Evolutionary conservation across 2,797 vertebrate genomes (phyloP).

Genomic region (Cirrhinus mrigala): DNA sequence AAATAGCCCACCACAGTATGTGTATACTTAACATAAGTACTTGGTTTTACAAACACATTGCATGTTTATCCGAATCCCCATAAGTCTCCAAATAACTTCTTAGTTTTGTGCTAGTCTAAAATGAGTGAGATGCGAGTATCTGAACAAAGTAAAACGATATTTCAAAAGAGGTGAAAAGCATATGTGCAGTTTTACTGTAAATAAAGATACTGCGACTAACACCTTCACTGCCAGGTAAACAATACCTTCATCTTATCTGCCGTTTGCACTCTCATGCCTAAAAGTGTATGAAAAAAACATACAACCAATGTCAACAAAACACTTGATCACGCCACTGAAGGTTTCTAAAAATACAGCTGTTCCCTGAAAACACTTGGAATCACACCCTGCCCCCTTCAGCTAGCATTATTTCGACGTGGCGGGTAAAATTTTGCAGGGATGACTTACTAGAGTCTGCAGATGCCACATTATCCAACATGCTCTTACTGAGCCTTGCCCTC

Average conservation of each 20-base stretch:
- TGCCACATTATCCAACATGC: not conserved
- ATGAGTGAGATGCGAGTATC: not conserved
- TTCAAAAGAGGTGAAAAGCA: not conserved
- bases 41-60: not conserved
- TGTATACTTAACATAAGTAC: not conserved
- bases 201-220: slow-evolving; percentile 16
- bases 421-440: slow-evolving; percentile 1
- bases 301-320: slow-evolving; percentile 16
- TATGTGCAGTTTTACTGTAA: not conserved
- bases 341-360: slow-evolving; percentile 24
- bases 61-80: not conserved
- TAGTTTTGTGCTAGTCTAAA: slow-evolving; percentile 22
- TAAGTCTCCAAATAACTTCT: not conserved
- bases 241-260: not conserved
- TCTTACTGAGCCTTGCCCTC: not conserved
- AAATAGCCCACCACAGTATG: not conserved
- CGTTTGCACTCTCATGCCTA: not conserved
- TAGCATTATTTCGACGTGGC: not conserved
- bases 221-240: slow-evolving; percentile 4
- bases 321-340: slow-evolving; percentile 4
- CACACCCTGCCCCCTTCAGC: slow-evolving; percentile 5
- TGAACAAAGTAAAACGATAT: not conserved
- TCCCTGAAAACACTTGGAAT: slow-evolving; percentile 51
- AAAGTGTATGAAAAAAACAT: slow-evolving; percentile 5
- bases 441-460: not conserved